Evolutionary conservation across 2,797 vertebrate genomes (phyloP), one percentile per base, ranked within the genome.

Genomic region (Oryzias sinensis): DNA sequence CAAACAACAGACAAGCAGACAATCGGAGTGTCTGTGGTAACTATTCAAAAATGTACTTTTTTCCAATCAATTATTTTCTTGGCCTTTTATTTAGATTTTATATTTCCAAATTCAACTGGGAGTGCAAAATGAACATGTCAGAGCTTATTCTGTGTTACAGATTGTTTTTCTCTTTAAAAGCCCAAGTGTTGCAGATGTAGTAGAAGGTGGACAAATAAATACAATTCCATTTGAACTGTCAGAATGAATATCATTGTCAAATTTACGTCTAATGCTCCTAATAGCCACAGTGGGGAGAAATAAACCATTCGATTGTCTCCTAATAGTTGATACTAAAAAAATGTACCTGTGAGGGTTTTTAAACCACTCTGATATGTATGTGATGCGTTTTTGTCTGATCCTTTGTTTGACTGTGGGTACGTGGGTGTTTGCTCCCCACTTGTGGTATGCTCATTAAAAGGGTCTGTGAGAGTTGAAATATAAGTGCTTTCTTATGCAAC

Each of bases 381-480:
- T 11, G 44, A 55, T 15, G 14, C 18, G 1, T 16, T 42, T 14
- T 45, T 57, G 64, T 48, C 29, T 42, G 43, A 46, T 49, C 55
- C 44, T 64, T 61, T 70, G 62, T 75, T 50, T 33, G 62, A 22
- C 24, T 59, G 22, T 40, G 15, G 69, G 49, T 57, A n/a, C 56
- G n/a, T 55, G 67, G 59, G 43, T 25, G 59, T 56, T 17, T 41
- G 15, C 33, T 37, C 33, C 33, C 33, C 27, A 40, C 5, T 62
- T 54, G 55, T 54, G 47, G 16, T 52, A 15, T 45, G 66, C 61
- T 72, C 59, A 47, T 75, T 77, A 64, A 67, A 59, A 77, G 25
- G 47, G 16, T 43, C 55, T 50, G 46, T 14, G 49, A n/a, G 49
- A 43, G 16, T 42, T 43, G 49, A 57, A 58, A 51, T 58, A 51